Base-by-base conservation (phyloP, 2,797 vertebrate species). In the Gymnodraco acuticeps region DNA sequence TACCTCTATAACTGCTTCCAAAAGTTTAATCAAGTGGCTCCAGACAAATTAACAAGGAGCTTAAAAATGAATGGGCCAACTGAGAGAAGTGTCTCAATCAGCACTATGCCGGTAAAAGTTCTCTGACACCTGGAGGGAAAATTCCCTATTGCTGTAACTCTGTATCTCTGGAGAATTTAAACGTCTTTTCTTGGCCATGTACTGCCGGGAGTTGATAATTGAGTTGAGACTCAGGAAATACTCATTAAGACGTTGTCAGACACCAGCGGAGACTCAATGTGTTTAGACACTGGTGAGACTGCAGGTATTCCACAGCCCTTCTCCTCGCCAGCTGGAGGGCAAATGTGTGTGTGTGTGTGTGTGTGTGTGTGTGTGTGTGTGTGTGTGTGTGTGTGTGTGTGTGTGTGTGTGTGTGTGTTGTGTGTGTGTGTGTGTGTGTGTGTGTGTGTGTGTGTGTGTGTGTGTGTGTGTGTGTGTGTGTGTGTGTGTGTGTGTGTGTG, bases 161-260 rank as follows among this genome's bases (percentile, higher is more conserved):
- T 5, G 20, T 31, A 16, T 68, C 66, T 69, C 66, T 17, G 72
- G 75, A 79, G 83, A 74, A 84, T 68, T 70, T 53, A 62, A 87
- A 80, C 76, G 71, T 78, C 20, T 62, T 82, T 81, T 65, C 42
- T 73, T 16, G 53, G 83, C 79, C 90, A 83, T 76, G 77, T 70
- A 84, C 74, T 80, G 82, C 76, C 78, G 83, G 77, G 83, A 87
- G 82, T 88, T 89, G 87, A 81, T 84, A 89, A 92, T 91, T 89
- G 82, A 92, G 88, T 87, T 85, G 87, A 91, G 91, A 86, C 73
- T 84, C 63, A 38, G 84, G 82, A 93, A 92, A 86, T 80, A 87
- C 86, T 94, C 92, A 94, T 95, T 95, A 94, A 94, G 94, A 93
- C 85, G 64, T 94, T 91, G 92, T 94, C 93, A 92, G 87, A 87